Conservation (phyloP, 2,113 vertebrate genomes). For the Sterrhoptilus dennistouni region DNA sequence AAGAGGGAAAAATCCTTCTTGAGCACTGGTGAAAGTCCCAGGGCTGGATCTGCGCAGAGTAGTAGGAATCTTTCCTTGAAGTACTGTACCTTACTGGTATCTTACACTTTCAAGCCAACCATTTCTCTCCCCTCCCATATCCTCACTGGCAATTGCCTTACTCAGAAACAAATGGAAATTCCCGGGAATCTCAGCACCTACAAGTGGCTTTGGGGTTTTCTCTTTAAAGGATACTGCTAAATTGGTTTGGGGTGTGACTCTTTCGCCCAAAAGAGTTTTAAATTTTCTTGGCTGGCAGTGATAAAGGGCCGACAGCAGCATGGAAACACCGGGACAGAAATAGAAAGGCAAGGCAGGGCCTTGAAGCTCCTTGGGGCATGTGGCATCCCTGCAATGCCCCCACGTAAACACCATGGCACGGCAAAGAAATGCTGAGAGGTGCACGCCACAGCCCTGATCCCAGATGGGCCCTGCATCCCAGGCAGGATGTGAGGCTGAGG, state of each 20-base stretch:
- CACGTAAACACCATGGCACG: not conserved
- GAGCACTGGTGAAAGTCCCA: not conserved
- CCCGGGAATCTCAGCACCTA: not conserved
- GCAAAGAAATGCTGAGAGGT: not conserved
- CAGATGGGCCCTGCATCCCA: not conserved
- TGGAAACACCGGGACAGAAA: constrained; percentile 8
- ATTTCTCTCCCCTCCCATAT: not conserved
- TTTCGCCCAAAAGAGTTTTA: not conserved
- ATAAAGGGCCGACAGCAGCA: not conserved
- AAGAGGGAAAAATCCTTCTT: not conserved
- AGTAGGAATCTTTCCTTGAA: not conserved
- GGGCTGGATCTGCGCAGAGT: not conserved
- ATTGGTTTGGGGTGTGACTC: not conserved
- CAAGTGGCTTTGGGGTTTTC: not conserved
- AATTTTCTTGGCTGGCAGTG: not conserved
- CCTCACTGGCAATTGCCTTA: not conserved
- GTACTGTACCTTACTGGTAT: not conserved
- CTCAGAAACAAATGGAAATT: not conserved
- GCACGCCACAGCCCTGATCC: accelerated
- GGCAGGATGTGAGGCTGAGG: accelerated
- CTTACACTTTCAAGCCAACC: not conserved
- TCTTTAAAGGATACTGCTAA: not conserved
- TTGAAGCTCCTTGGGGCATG: not conserved
- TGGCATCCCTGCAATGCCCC: not conserved
- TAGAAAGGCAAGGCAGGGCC: constrained; percentile 10